Percentiles rank a stretch among this genome's conserved stretches.
phyloP scores from a whole-genome alignment of 2,113 vertebrate genomes.

The Chloebia gouldiae region DNA sequence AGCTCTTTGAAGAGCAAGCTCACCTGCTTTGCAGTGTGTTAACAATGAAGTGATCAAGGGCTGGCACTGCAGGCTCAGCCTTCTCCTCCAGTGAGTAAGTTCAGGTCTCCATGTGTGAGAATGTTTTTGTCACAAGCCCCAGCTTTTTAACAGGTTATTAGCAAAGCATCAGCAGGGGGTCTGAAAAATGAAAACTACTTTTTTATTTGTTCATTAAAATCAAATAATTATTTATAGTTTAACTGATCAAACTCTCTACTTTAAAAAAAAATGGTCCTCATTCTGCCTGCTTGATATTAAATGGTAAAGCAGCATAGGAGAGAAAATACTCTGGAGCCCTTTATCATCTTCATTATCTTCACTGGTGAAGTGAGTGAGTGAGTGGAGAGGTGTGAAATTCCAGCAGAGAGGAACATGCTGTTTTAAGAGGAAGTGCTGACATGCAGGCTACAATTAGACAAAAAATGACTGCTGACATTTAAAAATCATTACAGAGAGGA shows the following conservation, averaged over 20 bases:
- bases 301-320: background rate
- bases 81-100: background rate
- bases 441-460: slow-evolving; percentile 61
- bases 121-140: background rate
- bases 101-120: background rate
- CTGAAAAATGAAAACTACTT: background rate
- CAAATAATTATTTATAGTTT: background rate
- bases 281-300: slow-evolving; percentile 32
- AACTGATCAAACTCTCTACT: background rate
- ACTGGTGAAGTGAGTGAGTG: slow-evolving; percentile 42
- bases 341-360: slow-evolving; percentile 62
- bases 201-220: background rate
- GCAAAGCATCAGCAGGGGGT: background rate
- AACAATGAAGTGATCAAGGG: background rate
- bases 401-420: slow-evolving; percentile 55
- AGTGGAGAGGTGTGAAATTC: slow-evolving; percentile 72
- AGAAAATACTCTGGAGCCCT: background rate
- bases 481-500: slow-evolving; percentile 69
- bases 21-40: background rate
- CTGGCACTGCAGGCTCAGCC: background rate
- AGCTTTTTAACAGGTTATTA: slow-evolving; percentile 5
- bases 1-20: background rate
- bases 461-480: slow-evolving; percentile 74
- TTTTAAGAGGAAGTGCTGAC: slow-evolving; percentile 68
- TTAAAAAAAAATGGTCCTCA: background rate